Percentiles rank a stretch among this genome's conserved stretches.
phyloP scores from a whole-genome alignment of 1,140 invertebrate genomes.

The Drosophila subpulchrella region DNA sequence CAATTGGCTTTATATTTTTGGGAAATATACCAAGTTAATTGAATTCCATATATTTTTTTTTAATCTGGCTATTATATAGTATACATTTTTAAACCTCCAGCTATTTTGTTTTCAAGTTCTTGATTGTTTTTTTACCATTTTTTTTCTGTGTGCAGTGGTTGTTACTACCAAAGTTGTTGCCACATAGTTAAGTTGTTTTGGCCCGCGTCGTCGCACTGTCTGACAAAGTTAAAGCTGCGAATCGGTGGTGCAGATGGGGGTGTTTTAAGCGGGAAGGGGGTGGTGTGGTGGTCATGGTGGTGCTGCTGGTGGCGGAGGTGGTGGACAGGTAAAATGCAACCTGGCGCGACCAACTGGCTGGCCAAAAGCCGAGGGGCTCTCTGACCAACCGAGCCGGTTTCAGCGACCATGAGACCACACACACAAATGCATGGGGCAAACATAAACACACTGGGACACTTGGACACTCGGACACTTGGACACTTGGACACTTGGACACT shows the following conservation, averaged over 20 bases:
- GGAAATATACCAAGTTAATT: too few relatives aligned
- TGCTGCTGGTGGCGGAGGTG: neutral
- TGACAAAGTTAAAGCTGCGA: constrained; percentile 37
- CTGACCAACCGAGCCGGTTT: constrained; percentile 37
- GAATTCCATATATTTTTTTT: too few relatives aligned
- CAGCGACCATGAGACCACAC: constrained; percentile 27
- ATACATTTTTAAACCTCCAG: too few relatives aligned
- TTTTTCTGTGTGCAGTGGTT: constrained; percentile 9
- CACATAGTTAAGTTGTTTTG: constrained; percentile 66
- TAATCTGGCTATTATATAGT: too few relatives aligned
- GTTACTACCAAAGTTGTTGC: constrained; percentile 48
- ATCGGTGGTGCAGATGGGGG: neutral
- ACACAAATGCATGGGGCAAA: neutral
- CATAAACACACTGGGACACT: neutral
- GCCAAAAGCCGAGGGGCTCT: constrained; percentile 19
- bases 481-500: constrained; percentile 1
- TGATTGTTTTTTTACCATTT: too few relatives aligned
- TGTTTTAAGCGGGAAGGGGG: neutral
- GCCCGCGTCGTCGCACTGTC: constrained; percentile 51
- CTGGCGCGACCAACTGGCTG: constrained; percentile 34
- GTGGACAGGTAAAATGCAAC: constrained; percentile 2
- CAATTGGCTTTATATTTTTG: too few relatives aligned
- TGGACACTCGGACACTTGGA: neutral
- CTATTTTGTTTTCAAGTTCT: too few relatives aligned
- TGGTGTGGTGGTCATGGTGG: neutral